Percentiles rank a stretch among this genome's conserved stretches.
Evolutionary conservation across 2,797 vertebrate genomes (phyloP).

Genomic region (Lithobates pipiens): DNA sequence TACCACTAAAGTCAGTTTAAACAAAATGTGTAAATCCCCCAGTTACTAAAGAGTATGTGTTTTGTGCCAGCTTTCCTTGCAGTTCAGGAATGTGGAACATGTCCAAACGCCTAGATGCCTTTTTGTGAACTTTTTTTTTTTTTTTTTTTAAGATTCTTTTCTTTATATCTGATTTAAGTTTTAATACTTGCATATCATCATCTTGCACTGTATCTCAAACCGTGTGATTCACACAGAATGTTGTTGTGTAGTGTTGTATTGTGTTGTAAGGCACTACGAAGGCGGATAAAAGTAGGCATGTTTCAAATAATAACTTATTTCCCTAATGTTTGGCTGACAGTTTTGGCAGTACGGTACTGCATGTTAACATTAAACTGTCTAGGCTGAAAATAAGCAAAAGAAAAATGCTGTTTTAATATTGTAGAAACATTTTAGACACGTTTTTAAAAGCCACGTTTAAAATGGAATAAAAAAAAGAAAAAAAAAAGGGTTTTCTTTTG

Average conservation of each 20-base stretch:
- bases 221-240: conserved; percentile 19
- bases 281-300: conserved; percentile 45
- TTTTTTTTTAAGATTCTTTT: conserved; percentile 17
- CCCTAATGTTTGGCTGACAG: background rate
- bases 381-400: conserved; percentile 17
- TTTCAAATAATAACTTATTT: conserved; percentile 52
- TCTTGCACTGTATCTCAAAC: conserved; percentile 2
- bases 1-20: background rate
- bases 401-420: conserved; percentile 54
- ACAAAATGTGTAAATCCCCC: conserved; percentile 17
- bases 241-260: background rate
- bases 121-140: conserved; percentile 6
- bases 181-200: background rate
- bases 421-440: conserved; percentile 9
- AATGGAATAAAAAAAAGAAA: background rate
- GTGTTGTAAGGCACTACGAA: background rate
- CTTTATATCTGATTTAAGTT: conserved; percentile 31
- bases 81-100: conserved; percentile 29
- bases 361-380: conserved; percentile 52
- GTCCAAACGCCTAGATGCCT: conserved; percentile 15
- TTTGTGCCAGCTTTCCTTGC: conserved; percentile 16
- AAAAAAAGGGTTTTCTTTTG: no score
- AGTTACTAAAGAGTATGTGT: conserved; percentile 7
- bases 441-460: conserved; percentile 18
- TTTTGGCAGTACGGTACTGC: background rate